phyloP scores from a whole-genome alignment of 1,140 invertebrate genomes.

The Neotoxoptera formosana region DNA sequence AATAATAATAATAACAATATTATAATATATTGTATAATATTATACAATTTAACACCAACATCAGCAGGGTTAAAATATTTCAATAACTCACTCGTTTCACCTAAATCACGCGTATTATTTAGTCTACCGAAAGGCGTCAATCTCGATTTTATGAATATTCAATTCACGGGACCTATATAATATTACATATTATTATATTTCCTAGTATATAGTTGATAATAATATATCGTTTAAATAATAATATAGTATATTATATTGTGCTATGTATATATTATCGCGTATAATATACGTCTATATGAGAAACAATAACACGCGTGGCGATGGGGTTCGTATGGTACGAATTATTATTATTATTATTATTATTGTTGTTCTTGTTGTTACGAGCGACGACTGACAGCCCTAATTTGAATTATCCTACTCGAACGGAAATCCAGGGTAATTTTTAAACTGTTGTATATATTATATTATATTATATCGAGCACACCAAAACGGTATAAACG shows the following conservation, averaged over 20 bases:
- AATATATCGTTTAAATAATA: neutral
- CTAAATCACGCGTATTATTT: neutral
- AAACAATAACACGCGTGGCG: neutral
- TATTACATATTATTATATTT: neutral
- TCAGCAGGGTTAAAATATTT: neutral
- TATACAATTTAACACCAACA: neutral
- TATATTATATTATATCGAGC: neutral
- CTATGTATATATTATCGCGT: neutral
- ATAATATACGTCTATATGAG: neutral
- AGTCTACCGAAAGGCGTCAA: neutral
- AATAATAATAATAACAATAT: neutral
- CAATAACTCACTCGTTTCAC: neutral
- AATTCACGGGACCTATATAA: neutral
- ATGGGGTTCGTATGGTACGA: conserved; percentile 7
- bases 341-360: conserved; percentile 10
- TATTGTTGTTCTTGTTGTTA: conserved; percentile 5
- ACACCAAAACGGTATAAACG: neutral
- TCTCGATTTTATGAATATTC: neutral
- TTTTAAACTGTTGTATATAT: neutral
- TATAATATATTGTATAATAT: neutral
- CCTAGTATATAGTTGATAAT: neutral
- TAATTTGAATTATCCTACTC: conserved; percentile 8
- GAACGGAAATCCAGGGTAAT: neutral
- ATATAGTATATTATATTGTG: too few species aligned
- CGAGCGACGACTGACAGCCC: neutral